Percentiles rank a stretch among this genome's conserved stretches.
These are phyloP conservation scores for Nothobranchius furzeri DNA, from an alignment of 2,113 vertebrate genomes.

Conservation along the genomic window DNA sequence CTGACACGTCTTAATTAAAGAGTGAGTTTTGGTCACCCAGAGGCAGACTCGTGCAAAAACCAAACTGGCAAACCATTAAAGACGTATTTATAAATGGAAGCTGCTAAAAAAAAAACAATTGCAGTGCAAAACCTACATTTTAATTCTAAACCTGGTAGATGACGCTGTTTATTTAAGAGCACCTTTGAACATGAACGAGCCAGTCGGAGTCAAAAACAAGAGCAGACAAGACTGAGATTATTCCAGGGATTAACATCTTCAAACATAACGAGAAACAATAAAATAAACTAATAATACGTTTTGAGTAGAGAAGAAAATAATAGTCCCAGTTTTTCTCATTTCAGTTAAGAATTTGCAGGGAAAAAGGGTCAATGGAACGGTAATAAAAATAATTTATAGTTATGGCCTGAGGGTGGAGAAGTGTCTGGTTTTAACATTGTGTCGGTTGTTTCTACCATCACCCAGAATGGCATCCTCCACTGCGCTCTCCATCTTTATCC, in stretches of 20 bases:
- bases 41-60: no score
- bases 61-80: no score
- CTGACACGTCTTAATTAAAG: no score
- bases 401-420: no score
- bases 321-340: no score
- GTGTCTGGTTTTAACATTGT: neutral
- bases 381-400: neutral
- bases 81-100: no score
- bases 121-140: neutral
- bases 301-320: neutral
- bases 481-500: neutral
- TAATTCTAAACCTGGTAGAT: neutral
- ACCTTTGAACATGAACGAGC: slow-evolving; percentile 27
- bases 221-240: slow-evolving; percentile 26
- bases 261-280: slow-evolving; percentile 9
- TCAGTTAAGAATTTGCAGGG: neutral
- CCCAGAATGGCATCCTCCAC: neutral
- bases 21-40: no score
- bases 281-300: neutral
- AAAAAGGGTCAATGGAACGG: neutral
- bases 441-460: neutral
- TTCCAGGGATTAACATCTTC: slow-evolving; percentile 17
- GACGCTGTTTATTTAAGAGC: slow-evolving; percentile 17
- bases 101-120: neutral
- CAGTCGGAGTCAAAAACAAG: slow-evolving; percentile 16